Conservation (phyloP, 2,797 vertebrate species). For the Aeoliscus strigatus region DNA sequence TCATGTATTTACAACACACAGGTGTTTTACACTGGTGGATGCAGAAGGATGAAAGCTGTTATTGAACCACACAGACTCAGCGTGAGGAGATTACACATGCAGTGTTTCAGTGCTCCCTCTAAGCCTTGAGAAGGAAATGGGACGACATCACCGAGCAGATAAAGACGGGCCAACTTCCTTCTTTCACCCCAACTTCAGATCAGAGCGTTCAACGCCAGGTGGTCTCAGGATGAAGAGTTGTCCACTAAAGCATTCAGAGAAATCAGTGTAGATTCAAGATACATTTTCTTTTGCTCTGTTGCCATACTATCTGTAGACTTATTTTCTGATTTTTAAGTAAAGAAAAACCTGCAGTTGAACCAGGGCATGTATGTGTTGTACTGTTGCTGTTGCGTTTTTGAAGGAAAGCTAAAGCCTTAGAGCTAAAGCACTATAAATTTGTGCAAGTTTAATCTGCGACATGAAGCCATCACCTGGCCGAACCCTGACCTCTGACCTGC, state of each 20-base stretch:
- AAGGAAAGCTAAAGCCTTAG: too few species aligned
- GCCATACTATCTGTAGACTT: background rate
- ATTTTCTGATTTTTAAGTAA: too few species aligned
- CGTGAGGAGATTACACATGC: constrained; percentile 45
- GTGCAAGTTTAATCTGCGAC: too few species aligned
- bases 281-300: background rate
- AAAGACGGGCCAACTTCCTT: constrained; percentile 36
- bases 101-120: constrained; percentile 71
- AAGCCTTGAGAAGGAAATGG: constrained; percentile 52
- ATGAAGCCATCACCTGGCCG: too few species aligned
- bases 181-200: background rate
- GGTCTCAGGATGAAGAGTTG: too few species aligned
- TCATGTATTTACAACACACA: constrained; percentile 58
- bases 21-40: constrained; percentile 21
- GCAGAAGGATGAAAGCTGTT: constrained; percentile 26
- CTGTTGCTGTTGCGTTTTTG: too few species aligned
- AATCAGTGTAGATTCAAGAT: too few species aligned
- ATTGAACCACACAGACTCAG: constrained; percentile 11
- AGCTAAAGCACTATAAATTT: too few species aligned
- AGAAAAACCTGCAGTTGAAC: constrained; percentile 1
- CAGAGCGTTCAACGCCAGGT: too few species aligned
- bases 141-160: constrained; percentile 28
- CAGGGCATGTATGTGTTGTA: background rate
- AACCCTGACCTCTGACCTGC: too few species aligned
- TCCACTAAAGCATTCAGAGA: too few species aligned